Evolutionary conservation across 2,888 invertebrate genomes (phyloP).

Genomic region (Ryuthela nishihirai): DNA sequence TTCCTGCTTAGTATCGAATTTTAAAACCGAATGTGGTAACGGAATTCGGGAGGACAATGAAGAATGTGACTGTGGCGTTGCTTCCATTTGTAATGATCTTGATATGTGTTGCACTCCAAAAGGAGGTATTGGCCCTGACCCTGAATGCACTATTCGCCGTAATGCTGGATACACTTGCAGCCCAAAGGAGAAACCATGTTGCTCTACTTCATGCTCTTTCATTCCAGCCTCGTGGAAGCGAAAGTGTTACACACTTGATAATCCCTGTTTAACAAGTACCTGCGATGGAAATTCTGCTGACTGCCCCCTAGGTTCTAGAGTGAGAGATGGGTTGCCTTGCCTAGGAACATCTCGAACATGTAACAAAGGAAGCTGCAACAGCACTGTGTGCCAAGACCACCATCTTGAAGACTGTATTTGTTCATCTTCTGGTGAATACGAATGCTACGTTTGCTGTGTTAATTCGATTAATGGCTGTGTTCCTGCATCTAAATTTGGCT

Average conservation of each 20-base stretch:
- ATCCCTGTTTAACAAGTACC: slow-evolving; percentile 1
- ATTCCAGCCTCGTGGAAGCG: background rate
- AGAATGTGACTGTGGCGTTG: slow-evolving; percentile 36
- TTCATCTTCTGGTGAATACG: background rate
- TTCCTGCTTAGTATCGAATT: no score
- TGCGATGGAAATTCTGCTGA: slow-evolving; percentile 6
- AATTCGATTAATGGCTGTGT: slow-evolving; percentile 1
- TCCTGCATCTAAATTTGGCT: slow-evolving; percentile 6
- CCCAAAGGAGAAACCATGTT: slow-evolving; percentile 23
- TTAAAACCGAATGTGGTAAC: slow-evolving; percentile 29
- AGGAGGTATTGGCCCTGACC: slow-evolving; percentile 12
- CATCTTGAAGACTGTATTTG: slow-evolving; percentile 13
- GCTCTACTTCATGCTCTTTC: slow-evolving; percentile 5
- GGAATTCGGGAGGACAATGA: slow-evolving; percentile 29
- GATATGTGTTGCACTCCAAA: slow-evolving; percentile 40
- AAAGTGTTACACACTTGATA: slow-evolving; percentile 5
- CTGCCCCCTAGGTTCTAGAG: slow-evolving; percentile 1
- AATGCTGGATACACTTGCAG: slow-evolving; percentile 10
- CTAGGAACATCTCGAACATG: slow-evolving; percentile 13
- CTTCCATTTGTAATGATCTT: slow-evolving; percentile 60
- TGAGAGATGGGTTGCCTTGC: slow-evolving; percentile 13
- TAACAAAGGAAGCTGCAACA: slow-evolving; percentile 13
- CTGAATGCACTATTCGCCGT: slow-evolving; percentile 15
- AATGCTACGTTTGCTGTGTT: slow-evolving; percentile 15
- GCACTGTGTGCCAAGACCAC: slow-evolving; percentile 14